These are phyloP conservation scores for Xanthia icteritia DNA, from an alignment of 2,888 invertebrate species.

Conservation along the genomic window DNA sequence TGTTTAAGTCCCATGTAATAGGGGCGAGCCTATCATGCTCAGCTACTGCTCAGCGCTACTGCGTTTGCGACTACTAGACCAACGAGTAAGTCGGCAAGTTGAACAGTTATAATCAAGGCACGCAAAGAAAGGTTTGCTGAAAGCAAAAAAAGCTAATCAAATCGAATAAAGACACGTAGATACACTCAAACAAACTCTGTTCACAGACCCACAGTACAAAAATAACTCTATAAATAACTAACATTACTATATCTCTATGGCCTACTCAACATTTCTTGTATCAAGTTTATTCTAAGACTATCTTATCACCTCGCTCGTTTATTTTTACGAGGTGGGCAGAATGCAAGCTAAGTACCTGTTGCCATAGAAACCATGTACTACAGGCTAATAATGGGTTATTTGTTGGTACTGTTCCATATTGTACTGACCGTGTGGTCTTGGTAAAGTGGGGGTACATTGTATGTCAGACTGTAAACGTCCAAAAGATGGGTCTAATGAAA, in stretches of 20 bases:
- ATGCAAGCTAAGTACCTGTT: slow-evolving; percentile 34
- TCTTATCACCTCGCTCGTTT: slow-evolving; percentile 48
- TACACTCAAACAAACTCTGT: not conserved
- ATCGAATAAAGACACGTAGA: not conserved
- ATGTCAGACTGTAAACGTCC: not conserved
- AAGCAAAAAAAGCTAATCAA: too few species aligned
- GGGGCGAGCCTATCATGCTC: too few species aligned
- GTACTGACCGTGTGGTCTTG: slow-evolving; percentile 32
- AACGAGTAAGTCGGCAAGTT: too few species aligned
- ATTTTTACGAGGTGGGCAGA: slow-evolving; percentile 51
- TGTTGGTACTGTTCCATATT: slow-evolving; percentile 15
- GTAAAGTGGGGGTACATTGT: not conserved
- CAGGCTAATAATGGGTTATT: slow-evolving; percentile 25
- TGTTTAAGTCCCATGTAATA: too few species aligned
- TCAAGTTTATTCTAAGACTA: slow-evolving; percentile 29
- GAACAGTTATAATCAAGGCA: too few species aligned
- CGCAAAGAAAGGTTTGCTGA: too few species aligned
- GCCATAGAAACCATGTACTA: slow-evolving; percentile 17
- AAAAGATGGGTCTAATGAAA: not conserved
- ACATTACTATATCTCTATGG: slow-evolving; percentile 48
- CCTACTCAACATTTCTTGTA: slow-evolving; percentile 32
- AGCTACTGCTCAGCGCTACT: too few species aligned
- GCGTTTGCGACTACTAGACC: too few species aligned
- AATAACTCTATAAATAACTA: slow-evolving; percentile 32
- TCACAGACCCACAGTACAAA: not conserved